A percentile compares a stretch with the other conserved stretches of the same genome.
phyloP scores from a whole-genome alignment of 2,113 vertebrate genomes.

The Polypterus bichir region DNA sequence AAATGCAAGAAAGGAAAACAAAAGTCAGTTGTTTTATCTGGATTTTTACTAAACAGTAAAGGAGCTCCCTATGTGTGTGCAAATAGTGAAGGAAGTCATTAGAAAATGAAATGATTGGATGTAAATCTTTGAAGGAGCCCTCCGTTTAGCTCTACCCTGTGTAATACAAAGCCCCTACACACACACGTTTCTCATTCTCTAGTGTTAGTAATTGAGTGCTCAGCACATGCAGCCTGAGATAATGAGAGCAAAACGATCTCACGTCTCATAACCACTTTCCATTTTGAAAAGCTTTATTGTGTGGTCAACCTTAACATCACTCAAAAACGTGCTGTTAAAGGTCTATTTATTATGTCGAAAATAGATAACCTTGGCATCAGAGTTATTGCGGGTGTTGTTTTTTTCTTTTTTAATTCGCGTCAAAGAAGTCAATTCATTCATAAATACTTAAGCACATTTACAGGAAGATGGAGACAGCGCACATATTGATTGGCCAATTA shows the following conservation, averaged over 20 bases:
- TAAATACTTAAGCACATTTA: slow-evolving; percentile 66
- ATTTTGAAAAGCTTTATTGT: slow-evolving; percentile 12
- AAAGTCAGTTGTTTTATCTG: too few relatives aligned
- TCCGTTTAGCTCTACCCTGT: too few relatives aligned
- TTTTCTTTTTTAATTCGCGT: slow-evolving; percentile 33
- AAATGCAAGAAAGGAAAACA: too few relatives aligned
- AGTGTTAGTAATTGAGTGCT: too few relatives aligned
- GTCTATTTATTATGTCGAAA: slow-evolving; percentile 46
- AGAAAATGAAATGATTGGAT: too few relatives aligned
- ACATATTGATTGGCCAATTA: slow-evolving; percentile 59
- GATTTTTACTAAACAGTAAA: too few relatives aligned
- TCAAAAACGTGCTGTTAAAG: slow-evolving; percentile 12
- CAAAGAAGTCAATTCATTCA: slow-evolving; percentile 61
- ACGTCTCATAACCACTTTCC: slow-evolving; percentile 1
- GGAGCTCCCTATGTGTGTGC: too few relatives aligned
- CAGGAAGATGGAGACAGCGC: slow-evolving; percentile 51
- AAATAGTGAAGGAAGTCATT: too few relatives aligned
- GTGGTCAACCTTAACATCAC: slow-evolving; percentile 5
- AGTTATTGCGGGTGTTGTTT: slow-evolving; percentile 19
- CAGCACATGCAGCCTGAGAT: slow-evolving; percentile 1
- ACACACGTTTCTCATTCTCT: too few relatives aligned
- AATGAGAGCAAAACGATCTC: slow-evolving; percentile 22
- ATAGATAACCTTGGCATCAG: slow-evolving; percentile 37
- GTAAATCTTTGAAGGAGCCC: too few relatives aligned
- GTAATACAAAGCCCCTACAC: too few relatives aligned